Conservation (phyloP, 1,140 invertebrate species). For the Plodia interpunctella region DNA sequence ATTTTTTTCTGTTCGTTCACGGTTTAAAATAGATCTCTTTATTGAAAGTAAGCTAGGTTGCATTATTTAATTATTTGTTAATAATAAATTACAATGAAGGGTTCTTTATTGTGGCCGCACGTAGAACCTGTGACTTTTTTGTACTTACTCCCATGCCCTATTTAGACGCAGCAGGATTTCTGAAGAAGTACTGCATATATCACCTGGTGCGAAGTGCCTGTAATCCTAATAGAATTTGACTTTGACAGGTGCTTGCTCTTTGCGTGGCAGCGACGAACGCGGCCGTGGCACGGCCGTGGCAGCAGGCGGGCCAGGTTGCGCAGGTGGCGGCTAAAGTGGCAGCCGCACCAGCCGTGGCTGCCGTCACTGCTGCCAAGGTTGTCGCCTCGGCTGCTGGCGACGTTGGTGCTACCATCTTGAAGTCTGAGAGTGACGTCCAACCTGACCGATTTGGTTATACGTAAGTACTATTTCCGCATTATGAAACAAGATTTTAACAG, state of each 20-base stretch:
- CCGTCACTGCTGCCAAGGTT: not conserved
- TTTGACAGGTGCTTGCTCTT: constrained; percentile 25
- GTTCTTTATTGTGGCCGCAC: no score
- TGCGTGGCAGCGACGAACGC: constrained; percentile 26
- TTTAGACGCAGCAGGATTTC: no score
- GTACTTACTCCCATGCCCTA: no score
- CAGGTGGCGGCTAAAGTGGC: constrained; percentile 11
- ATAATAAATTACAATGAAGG: no score
- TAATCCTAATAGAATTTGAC: not conserved
- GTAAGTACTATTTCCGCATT: constrained; percentile 19
- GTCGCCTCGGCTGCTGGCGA: constrained; percentile 18
- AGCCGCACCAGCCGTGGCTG: not conserved
- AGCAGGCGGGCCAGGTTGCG: not conserved
- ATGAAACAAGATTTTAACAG: not conserved
- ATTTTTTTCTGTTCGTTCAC: no score
- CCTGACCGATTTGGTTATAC: constrained; percentile 30
- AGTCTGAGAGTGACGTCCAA: constrained; percentile 27
- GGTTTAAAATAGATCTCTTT: no score
- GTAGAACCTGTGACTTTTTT: no score
- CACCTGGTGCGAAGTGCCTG: no score
- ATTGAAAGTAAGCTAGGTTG: no score
- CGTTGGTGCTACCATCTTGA: constrained; percentile 24
- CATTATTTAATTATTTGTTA: no score
- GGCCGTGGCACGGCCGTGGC: constrained; percentile 9
- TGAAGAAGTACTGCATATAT: not conserved